Percentiles rank a stretch among this genome's conserved stretches.
Evolutionary conservation across 2,797 vertebrate species (phyloP).

Genomic region (Lithobates sylvaticus): DNA sequence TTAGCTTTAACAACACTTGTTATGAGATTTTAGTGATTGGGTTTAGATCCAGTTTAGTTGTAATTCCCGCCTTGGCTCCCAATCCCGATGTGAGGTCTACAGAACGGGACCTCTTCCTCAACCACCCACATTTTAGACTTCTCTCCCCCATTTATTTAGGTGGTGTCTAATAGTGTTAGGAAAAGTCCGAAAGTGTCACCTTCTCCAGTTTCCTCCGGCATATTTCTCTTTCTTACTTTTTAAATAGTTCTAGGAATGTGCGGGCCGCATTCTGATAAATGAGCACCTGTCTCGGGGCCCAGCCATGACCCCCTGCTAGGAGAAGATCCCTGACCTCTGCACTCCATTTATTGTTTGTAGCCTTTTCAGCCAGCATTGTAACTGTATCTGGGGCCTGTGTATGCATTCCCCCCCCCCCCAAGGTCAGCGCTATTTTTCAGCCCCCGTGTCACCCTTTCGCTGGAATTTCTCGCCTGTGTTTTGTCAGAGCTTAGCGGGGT

Average conservation of each 20-base stretch:
- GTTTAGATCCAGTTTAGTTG: no score
- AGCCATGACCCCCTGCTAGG: background rate
- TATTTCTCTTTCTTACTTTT: conserved; percentile 19
- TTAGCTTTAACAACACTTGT: no score
- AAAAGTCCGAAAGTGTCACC: conserved; percentile 15
- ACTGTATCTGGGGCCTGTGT: conserved; percentile 15
- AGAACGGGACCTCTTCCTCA: no score
- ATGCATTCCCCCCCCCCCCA: conserved; percentile 4
- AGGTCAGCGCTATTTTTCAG: conserved; percentile 21
- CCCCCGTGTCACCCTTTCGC: background rate
- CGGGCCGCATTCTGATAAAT: background rate
- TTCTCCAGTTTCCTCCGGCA: conserved; percentile 17
- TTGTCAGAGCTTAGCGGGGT: background rate
- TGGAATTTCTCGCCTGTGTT: conserved; percentile 11
- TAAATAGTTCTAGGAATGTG: conserved; percentile 44
- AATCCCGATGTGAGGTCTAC: no score
- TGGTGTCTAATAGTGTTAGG: no score
- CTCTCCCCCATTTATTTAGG: no score
- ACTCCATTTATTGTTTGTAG: conserved; percentile 40
- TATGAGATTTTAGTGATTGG: no score
- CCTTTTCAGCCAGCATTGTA: conserved; percentile 7
- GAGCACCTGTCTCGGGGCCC: conserved; percentile 40
- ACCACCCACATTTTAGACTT: no score
- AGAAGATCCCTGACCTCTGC: background rate
- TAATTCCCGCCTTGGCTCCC: no score